Evolutionary conservation across 1,140 invertebrate genomes (phyloP).

Genomic region (Manduca sexta): DNA sequence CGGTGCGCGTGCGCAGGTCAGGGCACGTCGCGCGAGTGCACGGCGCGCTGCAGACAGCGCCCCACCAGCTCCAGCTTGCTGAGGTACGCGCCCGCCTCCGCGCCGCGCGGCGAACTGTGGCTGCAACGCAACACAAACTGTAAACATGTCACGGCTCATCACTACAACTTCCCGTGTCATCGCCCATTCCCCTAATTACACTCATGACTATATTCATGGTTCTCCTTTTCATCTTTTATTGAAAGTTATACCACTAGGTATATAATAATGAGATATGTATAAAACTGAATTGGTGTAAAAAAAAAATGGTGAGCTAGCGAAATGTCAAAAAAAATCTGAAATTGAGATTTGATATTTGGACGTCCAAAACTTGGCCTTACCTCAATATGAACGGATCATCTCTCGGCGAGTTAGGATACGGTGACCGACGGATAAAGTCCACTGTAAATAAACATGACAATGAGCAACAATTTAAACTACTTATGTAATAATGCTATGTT

Average conservation of each 20-base stretch:
- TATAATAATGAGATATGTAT: too few relatives aligned
- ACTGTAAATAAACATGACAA: slow-evolving; percentile 16
- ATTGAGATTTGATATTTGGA: too few relatives aligned
- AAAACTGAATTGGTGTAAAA: too few relatives aligned
- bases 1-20: slow-evolving; percentile 18
- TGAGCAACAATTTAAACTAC: neutral
- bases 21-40: slow-evolving; percentile 30
- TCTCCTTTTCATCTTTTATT: too few relatives aligned
- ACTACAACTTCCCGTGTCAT: too few relatives aligned
- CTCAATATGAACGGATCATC: slow-evolving; percentile 39
- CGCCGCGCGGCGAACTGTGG: slow-evolving; percentile 42
- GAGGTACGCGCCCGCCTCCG: slow-evolving; percentile 32
- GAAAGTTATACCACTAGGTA: too few relatives aligned
- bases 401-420: slow-evolving; percentile 28
- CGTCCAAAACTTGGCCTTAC: slow-evolving; percentile 22
- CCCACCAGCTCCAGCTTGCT: slow-evolving; percentile 38
- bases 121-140: neutral
- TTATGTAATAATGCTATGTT: too few relatives aligned
- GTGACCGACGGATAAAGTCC: slow-evolving; percentile 28
- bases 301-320: too few relatives aligned
- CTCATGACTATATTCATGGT: too few relatives aligned
- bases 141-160: too few relatives aligned
- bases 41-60: slow-evolving; percentile 25
- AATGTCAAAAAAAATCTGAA: too few relatives aligned
- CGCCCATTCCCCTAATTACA: too few relatives aligned